Evolutionary conservation across 2,797 vertebrate genomes (phyloP), one percentile per base, ranked within the genome.

Genomic region (Danionella dracula): DNA sequence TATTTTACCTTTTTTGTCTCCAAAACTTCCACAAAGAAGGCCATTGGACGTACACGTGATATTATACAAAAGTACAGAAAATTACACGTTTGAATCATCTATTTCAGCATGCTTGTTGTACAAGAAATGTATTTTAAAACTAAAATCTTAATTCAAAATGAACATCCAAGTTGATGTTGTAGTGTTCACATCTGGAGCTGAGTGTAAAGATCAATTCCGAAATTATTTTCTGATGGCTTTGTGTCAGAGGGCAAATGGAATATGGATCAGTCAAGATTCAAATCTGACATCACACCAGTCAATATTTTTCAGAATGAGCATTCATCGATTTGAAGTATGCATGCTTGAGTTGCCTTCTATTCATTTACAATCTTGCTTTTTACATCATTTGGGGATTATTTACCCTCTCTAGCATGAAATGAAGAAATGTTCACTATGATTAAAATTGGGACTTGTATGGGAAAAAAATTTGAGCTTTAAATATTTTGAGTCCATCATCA

Each of bases 181-280:
- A n/a, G n/a, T n/a, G n/a, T n/a, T n/a, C n/a, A n/a, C n/a, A n/a
- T n/a, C n/a, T n/a, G n/a, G n/a, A n/a, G n/a, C n/a, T n/a, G n/a
- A n/a, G 51, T 32, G 35, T 15, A 17, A 68, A 68, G 48, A 72
- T 68, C 70, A 63, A 68, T 68, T 60, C 11, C 9, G 21, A 55
- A 72, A 69, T 57, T 15, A 72, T 62, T 66, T 57, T 32, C 17
- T 49, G 41, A 72, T 51, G 57, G 44, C 53, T 72, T 72, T 61
- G 55, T 64, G 62, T 71, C 69, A 62, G 66, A 62, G 45, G 55
- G 54, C 57, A 57, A 75, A 75, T 75, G 66, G 59, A 72, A 75
- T 72, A 75, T 72, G 59, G 73, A 75, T 75, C 70, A 75, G 29
- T 4, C 49, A 21, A 27, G 34, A 54, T 69, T 72, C 63, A 68